Evolutionary conservation across 2,797 vertebrate genomes (phyloP).

Genomic region (Discoglossus pictus): DNA sequence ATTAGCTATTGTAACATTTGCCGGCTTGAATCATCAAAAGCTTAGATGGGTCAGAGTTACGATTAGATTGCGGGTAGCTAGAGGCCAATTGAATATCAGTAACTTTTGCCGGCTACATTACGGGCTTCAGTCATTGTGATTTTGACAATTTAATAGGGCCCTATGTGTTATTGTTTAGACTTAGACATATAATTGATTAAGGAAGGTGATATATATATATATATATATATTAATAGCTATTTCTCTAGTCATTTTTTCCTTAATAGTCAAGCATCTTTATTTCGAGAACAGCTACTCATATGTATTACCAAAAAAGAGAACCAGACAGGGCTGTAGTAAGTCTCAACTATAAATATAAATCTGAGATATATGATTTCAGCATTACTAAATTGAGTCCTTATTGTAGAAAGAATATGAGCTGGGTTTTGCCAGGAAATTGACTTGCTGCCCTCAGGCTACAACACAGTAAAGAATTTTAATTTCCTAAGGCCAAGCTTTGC

Average conservation of each 20-base stretch:
- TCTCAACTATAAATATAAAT: conserved; percentile 41
- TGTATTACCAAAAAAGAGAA: conserved; percentile 12
- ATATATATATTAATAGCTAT: too few relatives aligned
- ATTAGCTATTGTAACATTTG: too few relatives aligned
- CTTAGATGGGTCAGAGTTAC: too few relatives aligned
- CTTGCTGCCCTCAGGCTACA: conserved; percentile 43
- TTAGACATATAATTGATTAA: too few relatives aligned
- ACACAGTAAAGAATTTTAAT: conserved; percentile 49
- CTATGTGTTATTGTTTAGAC: too few relatives aligned
- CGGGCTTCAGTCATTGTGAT: too few relatives aligned
- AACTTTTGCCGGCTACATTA: too few relatives aligned
- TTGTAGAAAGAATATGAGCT: conserved; percentile 41
- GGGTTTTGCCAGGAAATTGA: conserved; percentile 49
- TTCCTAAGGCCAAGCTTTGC: conserved; percentile 49
- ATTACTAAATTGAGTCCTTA: conserved; percentile 49
- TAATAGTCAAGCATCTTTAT: conserved; percentile 12
- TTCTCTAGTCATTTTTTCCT: background rate
- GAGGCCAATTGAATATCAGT: too few relatives aligned
- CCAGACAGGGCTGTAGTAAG: conserved; percentile 18
- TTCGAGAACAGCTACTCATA: conserved; percentile 27
- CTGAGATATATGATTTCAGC: conserved; percentile 47
- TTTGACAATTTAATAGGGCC: too few relatives aligned
- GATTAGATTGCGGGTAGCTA: too few relatives aligned
- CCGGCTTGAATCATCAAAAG: too few relatives aligned
- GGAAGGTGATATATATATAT: too few relatives aligned